These are phyloP conservation scores for Sinocyclocheilus anshuiensis DNA, from an alignment of 2,113 vertebrate species.

Conservation along the genomic window DNA sequence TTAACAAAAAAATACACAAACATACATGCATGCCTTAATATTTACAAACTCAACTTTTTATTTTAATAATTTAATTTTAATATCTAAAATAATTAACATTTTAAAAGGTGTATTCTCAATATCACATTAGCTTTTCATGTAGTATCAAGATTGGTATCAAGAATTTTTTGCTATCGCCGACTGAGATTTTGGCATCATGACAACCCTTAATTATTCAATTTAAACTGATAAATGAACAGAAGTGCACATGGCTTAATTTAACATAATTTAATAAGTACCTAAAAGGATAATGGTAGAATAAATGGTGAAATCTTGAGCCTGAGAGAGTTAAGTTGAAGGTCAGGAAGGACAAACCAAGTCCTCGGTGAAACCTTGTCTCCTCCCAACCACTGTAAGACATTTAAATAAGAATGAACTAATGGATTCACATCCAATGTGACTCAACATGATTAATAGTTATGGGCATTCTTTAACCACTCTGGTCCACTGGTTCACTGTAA, in stretches of 20 bases:
- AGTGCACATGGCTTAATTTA: constrained; percentile 7
- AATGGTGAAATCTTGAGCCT: constrained; percentile 22
- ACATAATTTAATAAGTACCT: constrained; percentile 2
- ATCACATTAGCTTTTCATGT: neutral
- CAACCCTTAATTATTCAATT: neutral
- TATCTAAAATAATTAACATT: neutral
- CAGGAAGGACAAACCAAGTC: constrained; percentile 48
- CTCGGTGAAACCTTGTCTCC: constrained; percentile 34
- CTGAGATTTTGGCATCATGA: neutral
- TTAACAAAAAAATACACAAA: neutral
- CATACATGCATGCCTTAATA: neutral
- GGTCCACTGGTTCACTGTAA: constrained; percentile 62
- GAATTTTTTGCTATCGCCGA: neutral
- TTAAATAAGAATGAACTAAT: constrained; percentile 65
- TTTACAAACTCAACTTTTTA: neutral
- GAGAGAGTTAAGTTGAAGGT: constrained; percentile 50
- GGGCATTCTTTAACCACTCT: constrained; percentile 69
- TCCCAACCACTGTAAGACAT: constrained; percentile 53
- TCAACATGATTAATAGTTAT: constrained; percentile 70
- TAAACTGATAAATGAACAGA: neutral
- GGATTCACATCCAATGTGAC: constrained; percentile 61
- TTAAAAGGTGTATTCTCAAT: neutral
- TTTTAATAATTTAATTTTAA: neutral
- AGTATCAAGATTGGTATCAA: neutral
- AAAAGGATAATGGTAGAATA: constrained; percentile 7